phyloP scores from a whole-genome alignment of 2,113 vertebrate species.

The Choloepus hoffmanni region DNA sequence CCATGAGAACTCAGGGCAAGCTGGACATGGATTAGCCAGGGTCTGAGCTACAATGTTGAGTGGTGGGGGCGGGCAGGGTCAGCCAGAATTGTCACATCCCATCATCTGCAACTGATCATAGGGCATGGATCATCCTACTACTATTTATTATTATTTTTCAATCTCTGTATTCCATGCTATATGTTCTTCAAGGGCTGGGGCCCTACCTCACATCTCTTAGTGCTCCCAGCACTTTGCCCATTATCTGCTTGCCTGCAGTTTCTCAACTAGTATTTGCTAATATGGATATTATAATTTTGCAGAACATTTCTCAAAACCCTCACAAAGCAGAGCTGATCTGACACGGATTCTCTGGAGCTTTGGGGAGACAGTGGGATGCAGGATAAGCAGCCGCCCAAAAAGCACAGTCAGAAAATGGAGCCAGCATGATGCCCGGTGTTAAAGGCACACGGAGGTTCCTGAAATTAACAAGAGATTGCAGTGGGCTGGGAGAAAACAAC shows the following conservation, averaged over 20 bases:
- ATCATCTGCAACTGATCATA: constrained; percentile 37
- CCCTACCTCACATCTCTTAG: not conserved
- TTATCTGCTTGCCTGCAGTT: not conserved
- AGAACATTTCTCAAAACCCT: constrained; percentile 28
- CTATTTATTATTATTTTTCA: not conserved
- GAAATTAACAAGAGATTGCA: not conserved
- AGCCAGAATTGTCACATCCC: not conserved
- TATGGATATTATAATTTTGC: constrained; percentile 14
- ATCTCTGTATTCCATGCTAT: not conserved
- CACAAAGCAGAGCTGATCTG: not conserved
- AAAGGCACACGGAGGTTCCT: not conserved
- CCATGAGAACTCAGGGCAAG: constrained; percentile 42
- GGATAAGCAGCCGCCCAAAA: not conserved
- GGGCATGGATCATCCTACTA: not conserved
- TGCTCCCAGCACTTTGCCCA: not conserved
- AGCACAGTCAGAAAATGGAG: not conserved
- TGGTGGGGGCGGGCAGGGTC: constrained; percentile 42
- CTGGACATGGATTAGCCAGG: constrained; percentile 36
- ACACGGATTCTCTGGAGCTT: not conserved
- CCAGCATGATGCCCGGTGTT: not conserved
- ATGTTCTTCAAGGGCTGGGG: not conserved
- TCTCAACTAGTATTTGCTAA: constrained; percentile 50
- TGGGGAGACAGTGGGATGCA: not conserved
- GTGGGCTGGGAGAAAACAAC: not conserved
- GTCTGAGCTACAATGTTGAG: not conserved